These are phyloP conservation scores for Chorisops tibialis DNA, from an alignment of 2,888 invertebrate genomes.

Conservation along the genomic window DNA sequence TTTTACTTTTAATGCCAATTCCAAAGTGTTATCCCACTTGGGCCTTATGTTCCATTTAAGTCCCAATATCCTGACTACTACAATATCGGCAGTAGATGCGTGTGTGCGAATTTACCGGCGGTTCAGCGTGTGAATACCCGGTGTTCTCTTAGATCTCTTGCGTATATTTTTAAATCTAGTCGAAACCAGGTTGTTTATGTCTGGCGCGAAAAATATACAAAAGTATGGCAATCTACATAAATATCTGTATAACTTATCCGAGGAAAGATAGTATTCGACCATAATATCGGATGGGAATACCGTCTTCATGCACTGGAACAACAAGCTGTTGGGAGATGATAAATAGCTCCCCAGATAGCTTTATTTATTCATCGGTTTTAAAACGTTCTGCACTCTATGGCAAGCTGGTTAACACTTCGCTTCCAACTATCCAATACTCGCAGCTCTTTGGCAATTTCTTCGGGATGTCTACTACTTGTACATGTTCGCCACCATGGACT, in stretches of 20 bases:
- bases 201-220: background rate
- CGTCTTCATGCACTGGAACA: background rate
- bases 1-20: too few species aligned
- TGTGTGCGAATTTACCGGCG: too few species aligned
- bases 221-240: background rate
- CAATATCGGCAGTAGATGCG: too few species aligned
- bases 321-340: slow-evolving; percentile 26
- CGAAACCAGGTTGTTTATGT: background rate
- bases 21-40: too few species aligned
- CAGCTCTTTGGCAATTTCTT: background rate
- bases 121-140: too few species aligned
- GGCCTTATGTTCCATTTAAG: too few species aligned
- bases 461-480: background rate
- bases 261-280: background rate
- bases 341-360: slow-evolving; percentile 29
- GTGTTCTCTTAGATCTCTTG: too few species aligned
- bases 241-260: background rate
- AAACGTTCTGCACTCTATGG: slow-evolving; percentile 10
- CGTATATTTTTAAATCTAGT: too few species aligned
- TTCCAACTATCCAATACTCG: background rate
- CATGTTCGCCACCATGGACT: too few species aligned
- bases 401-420: background rate
- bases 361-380: slow-evolving; percentile 32
- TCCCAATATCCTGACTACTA: too few species aligned
- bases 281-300: background rate